Base-by-base conservation (phyloP, 2,888 invertebrate genomes). In the Lissocephala sabroskyi region DNA sequence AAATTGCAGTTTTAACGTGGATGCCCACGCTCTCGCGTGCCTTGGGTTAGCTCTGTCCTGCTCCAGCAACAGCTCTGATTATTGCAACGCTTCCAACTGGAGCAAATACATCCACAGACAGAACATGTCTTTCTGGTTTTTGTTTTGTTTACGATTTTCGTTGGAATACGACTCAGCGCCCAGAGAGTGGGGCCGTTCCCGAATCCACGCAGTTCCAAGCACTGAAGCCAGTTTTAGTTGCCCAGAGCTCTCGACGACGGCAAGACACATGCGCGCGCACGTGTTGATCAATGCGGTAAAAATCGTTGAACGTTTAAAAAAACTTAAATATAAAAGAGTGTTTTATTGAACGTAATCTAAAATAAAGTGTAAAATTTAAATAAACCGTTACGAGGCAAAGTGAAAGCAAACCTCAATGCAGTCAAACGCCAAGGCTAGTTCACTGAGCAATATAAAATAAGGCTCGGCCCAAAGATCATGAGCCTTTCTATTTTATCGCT, bases 401-500 rank as follows among this genome's bases (percentile, higher is more conserved):
- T 37, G 45, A 9, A 19, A 29, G 17, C 23, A 35, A 13, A 14
- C 29, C 18, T 39, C 44, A 36, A 28, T 28, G 32, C 19, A 30
- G 30, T 11, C 41, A 30, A 13, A 18, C 41, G 45, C 37, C 19
- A n/a, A 16, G 37, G n/a, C n/a, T n/a, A n/a, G n/a, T 10, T 13
- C 18, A 36, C 37, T 23, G 28, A 46, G 32, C 14, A 29, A 17
- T 17, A 41, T 37, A 33, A n/a, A 32, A 35, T 33, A 16, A 17
- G 33, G 52, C 52, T 51, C 60, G 56, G 52, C 54, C 60, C 50
- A 60, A 73, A 78, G 73, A 82, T 82, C 81, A 84, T 84, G 84
- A 82, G 79, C 82, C 80, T 83, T 71, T 79, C 79, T 79, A 75
- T 83, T 78, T 73, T 84, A 81, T 82, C 84, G 79, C 80, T 84